Conservation (phyloP, 2,113 vertebrate genomes). For the Saimiri boliviensis region DNA sequence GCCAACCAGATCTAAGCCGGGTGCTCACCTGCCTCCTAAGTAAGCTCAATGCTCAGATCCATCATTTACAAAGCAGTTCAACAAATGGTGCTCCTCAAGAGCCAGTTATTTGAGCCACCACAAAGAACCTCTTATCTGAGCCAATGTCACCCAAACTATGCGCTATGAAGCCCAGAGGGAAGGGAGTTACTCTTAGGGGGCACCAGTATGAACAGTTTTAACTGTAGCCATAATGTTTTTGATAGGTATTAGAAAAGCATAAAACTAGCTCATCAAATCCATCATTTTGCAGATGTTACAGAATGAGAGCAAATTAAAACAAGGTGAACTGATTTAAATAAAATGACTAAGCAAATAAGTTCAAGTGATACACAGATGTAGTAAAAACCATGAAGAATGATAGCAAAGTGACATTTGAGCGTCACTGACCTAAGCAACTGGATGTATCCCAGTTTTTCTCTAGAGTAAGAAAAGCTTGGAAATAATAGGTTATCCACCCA, state of each 20-base stretch:
- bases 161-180: neutral
- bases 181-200: neutral
- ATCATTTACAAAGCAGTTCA: neutral
- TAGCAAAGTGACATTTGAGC: neutral
- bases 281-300: neutral
- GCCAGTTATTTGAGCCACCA: neutral
- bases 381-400: neutral
- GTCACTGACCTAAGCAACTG: neutral
- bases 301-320: neutral
- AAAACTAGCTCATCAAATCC: neutral
- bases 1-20: neutral
- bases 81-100: neutral
- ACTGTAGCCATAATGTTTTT: neutral
- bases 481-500: neutral
- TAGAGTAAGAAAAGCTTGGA: neutral
- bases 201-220: neutral
- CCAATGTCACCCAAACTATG: neutral
- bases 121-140: neutral
- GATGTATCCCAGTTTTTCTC: neutral
- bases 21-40: neutral
- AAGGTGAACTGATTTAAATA: neutral
- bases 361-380: neutral
- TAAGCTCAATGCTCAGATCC: neutral
- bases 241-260: neutral
- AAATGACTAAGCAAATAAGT: neutral